Evolutionary conservation across 2,888 invertebrate genomes (phyloP).

Genomic region (Sinotaia quadrata): DNA sequence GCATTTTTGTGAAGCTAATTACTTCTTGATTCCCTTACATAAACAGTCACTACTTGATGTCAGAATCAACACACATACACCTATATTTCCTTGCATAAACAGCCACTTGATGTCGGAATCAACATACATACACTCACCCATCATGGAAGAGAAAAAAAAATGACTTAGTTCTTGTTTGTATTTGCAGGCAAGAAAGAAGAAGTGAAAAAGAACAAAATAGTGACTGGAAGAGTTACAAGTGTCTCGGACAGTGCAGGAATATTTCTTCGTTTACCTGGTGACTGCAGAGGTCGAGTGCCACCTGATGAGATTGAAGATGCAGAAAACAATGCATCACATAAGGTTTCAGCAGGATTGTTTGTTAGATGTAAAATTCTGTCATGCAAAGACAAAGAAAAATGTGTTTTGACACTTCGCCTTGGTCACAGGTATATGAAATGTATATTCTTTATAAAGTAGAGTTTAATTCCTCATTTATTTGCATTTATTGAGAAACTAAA

Average conservation of each 20-base stretch:
- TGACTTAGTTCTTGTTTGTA: no score
- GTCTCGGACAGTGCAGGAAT: neutral
- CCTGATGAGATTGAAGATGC: neutral
- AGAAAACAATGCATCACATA: neutral
- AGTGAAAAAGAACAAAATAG: conserved; percentile 16
- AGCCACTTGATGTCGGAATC: no score
- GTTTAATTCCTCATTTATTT: no score
- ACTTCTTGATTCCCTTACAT: no score
- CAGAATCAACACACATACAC: no score
- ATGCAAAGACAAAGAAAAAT: conserved; percentile 7
- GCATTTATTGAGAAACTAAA: no score
- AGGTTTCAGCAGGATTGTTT: conserved; percentile 2
- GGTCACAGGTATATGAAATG: neutral
- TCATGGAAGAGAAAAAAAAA: no score
- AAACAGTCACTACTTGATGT: no score
- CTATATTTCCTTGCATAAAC: no score
- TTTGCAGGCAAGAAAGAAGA: conserved; percentile 8
- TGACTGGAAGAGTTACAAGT: conserved; percentile 22
- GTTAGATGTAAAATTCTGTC: conserved; percentile 3
- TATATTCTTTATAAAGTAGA: no score
- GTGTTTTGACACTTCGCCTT: conserved; percentile 3
- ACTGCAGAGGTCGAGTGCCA: conserved; percentile 11
- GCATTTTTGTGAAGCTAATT: no score
- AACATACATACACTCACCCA: no score
- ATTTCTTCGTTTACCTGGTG: conserved; percentile 17